Conservation (phyloP, 2,113 vertebrate species). For the Paratilapia polleni region DNA sequence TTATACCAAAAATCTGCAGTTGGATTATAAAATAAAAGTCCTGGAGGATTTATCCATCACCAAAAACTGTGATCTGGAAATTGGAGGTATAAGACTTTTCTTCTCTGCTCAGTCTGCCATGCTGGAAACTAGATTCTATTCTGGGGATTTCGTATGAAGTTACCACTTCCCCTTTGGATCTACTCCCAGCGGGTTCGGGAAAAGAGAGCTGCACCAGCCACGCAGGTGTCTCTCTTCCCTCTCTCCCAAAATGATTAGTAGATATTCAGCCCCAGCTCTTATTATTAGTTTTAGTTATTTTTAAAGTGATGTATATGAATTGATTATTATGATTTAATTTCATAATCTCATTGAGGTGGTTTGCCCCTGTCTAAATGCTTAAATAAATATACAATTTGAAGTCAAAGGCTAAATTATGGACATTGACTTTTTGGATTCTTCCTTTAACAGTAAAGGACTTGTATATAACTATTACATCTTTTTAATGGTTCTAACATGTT, state of each 20-base stretch:
- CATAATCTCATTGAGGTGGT: not conserved
- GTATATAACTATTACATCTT: too few relatives aligned
- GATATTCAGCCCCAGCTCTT: too few relatives aligned
- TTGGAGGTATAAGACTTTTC: not conserved
- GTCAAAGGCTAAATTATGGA: not conserved
- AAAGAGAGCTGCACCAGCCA: not conserved
- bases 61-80: fast-evolving
- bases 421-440: not conserved
- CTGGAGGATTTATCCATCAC: not conserved
- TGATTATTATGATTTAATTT: too few relatives aligned
- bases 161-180: not conserved
- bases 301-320: not conserved
- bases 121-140: not conserved
- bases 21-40: not conserved
- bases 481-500: not conserved
- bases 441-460: not conserved
- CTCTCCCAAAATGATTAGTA: not conserved
- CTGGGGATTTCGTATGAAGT: not conserved
- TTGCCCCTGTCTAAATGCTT: not conserved
- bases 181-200: fast-evolving
- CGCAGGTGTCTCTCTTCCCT: not conserved
- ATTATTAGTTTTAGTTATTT: not conserved
- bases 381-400: not conserved
- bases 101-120: not conserved
- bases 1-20: fast-evolving